A percentile compares a stretch with the other conserved stretches of the same genome.
Conservation (phyloP, 35 echinoderm and acorn worm genomes). For the Amphiura filiformis region DNA sequence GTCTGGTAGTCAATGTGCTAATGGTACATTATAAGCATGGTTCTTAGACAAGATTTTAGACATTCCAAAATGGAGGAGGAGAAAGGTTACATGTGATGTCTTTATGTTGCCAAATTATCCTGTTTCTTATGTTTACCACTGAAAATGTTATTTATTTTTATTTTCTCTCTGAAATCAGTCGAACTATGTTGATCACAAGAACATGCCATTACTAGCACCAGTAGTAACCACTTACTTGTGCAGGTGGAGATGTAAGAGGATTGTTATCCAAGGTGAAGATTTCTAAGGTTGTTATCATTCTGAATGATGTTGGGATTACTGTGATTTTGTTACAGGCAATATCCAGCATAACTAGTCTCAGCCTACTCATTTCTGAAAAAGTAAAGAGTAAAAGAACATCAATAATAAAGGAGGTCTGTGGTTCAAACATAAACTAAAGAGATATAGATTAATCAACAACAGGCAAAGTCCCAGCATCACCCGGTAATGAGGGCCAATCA, state of each 20-base stretch:
- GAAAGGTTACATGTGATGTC: too few species aligned
- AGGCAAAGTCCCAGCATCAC: too few species aligned
- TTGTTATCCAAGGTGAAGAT: constrained; percentile 69
- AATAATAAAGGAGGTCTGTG: neutral
- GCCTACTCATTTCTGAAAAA: constrained; percentile 77
- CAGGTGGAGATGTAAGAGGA: constrained; percentile 73
- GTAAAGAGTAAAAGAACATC: neutral
- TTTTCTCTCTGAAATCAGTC: neutral
- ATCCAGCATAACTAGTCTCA: constrained; percentile 73
- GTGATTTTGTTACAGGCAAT: constrained; percentile 89
- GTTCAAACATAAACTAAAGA: too few species aligned
- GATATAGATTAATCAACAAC: too few species aligned
- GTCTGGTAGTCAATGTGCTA: too few species aligned
- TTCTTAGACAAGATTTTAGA: too few species aligned
- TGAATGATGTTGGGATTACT: constrained; percentile 48
- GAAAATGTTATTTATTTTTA: too few species aligned
- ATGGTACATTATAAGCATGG: too few species aligned
- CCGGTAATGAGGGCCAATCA: too few species aligned
- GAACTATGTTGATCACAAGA: neutral
- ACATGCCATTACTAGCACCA: neutral
- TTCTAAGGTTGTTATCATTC: constrained; percentile 68
- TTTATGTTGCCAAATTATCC: too few species aligned
- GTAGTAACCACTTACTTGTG: constrained; percentile 53
- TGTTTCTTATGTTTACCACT: too few species aligned
- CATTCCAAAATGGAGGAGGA: too few species aligned